Evolutionary conservation across 2,888 invertebrate genomes (phyloP), one percentile per base, ranked within the genome.

Genomic region (Parascotia fuliginaria): DNA sequence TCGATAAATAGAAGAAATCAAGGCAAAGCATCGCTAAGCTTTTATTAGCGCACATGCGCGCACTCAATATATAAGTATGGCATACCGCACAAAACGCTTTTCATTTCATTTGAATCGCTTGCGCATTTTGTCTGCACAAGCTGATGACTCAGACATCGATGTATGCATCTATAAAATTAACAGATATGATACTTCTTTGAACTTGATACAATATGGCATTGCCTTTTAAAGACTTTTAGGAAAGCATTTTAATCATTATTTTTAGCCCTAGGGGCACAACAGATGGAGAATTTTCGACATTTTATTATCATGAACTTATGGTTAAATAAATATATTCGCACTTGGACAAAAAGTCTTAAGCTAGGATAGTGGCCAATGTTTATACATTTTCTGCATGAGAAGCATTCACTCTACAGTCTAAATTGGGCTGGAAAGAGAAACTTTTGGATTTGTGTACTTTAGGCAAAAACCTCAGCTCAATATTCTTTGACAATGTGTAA

Each of bases 1-100:
- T 82, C 79, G 66, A 78, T 81, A 85, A 85, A 84, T 75, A 81
- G 77, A 85, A 75, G 77, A 81, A 85, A 83, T 81, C 75, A 73
- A 70, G 79, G 80, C 81, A 83, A 86, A 83, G 83, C 78, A 78
- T 75, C 75, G 83, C 82, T 61, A 73, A 72, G 75, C 79, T 77
- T 87, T 91, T 86, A 80, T 86, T 56, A 42, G 72, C 82, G 84
- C 91, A 88, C 88, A 89, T 87, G 89, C 85, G 83, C 81, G 61
- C 80, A 82, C 80, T 83, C 80, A 80, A 81, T 83, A 77, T 76
- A 70, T 73, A 77, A 75, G 77, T 75, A 73, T 76, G 77, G 76
- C 73, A 74, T 76, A 77, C 77, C 82, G 68, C 76, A 89, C 87
- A 89, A 89, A 89, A 90, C 83, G 89, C 91, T 89, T 92, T 92